Conservation (phyloP, 2,888 invertebrate genomes). For the Ormyrus thymus region DNA sequence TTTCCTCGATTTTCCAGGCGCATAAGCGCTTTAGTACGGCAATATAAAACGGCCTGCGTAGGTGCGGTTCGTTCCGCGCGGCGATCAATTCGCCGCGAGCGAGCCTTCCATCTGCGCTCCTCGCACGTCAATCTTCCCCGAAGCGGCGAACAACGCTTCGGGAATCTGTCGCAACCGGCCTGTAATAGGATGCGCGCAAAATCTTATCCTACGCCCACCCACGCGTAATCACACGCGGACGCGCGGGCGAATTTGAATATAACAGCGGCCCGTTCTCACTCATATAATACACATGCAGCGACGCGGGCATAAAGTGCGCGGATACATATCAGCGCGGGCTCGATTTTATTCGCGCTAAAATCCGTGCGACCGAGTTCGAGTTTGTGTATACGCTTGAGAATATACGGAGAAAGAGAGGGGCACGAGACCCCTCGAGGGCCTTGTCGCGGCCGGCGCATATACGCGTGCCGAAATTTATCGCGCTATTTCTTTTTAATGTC, state of each 20-base stretch:
- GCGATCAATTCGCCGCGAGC: slow-evolving; percentile 30
- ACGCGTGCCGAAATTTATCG: slow-evolving; percentile 34
- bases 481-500: slow-evolving; percentile 19
- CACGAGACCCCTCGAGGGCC: not conserved
- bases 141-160: not conserved
- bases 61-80: slow-evolving; percentile 28
- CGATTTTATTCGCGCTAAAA: slow-evolving; percentile 55
- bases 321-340: slow-evolving; percentile 68
- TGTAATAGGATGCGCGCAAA: slow-evolving; percentile 50
- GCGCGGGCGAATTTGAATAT: slow-evolving; percentile 69
- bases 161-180: slow-evolving; percentile 43
- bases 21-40: not conserved
- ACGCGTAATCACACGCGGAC: slow-evolving; percentile 15
- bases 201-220: slow-evolving; percentile 59
- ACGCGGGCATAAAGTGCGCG: slow-evolving; percentile 66
- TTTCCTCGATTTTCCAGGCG: slow-evolving; percentile 14
- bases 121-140: not conserved
- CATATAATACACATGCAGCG: slow-evolving; percentile 62
- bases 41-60: slow-evolving; percentile 11
- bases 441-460: slow-evolving; percentile 3
- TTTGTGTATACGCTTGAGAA: not conserved
- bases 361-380: slow-evolving; percentile 28
- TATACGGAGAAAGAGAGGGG: not conserved
- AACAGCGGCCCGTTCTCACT: slow-evolving; percentile 66
- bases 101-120: slow-evolving; percentile 31